phyloP scores from a whole-genome alignment of 2,113 vertebrate species.

The Anthoscopus minutus region DNA sequence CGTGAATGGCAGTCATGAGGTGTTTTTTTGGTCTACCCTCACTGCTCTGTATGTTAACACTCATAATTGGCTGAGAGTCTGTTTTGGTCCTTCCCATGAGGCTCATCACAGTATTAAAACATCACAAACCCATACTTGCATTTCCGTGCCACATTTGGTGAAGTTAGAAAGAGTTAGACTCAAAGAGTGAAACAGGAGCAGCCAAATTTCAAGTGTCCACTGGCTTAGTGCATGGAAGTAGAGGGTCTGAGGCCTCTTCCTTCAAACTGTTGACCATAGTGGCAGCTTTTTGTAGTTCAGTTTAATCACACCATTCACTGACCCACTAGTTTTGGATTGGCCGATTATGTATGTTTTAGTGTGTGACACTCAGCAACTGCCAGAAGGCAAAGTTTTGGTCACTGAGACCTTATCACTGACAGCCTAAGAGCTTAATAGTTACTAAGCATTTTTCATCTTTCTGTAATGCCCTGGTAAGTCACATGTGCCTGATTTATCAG shows the following conservation, averaged over 20 bases:
- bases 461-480: background rate
- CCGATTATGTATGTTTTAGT: background rate
- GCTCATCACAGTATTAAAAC: background rate
- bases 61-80: background rate
- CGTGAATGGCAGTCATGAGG: background rate
- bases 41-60: background rate
- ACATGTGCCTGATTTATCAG: background rate
- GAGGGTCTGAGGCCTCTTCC: background rate
- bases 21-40: background rate
- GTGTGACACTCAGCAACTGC: background rate
- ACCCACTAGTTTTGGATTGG: background rate
- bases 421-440: background rate
- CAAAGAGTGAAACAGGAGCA: background rate
- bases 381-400: background rate
- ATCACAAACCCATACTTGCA: background rate
- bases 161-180: background rate
- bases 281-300: background rate
- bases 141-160: background rate
- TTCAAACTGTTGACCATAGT: background rate
- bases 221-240: background rate
- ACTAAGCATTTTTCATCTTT: background rate
- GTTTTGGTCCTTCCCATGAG: background rate
- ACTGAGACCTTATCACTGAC: background rate
- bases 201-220: background rate
- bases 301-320: background rate